These are phyloP conservation scores for Pyrrhosoma nymphula DNA, from an alignment of 2,888 invertebrate species.

Conservation along the genomic window DNA sequence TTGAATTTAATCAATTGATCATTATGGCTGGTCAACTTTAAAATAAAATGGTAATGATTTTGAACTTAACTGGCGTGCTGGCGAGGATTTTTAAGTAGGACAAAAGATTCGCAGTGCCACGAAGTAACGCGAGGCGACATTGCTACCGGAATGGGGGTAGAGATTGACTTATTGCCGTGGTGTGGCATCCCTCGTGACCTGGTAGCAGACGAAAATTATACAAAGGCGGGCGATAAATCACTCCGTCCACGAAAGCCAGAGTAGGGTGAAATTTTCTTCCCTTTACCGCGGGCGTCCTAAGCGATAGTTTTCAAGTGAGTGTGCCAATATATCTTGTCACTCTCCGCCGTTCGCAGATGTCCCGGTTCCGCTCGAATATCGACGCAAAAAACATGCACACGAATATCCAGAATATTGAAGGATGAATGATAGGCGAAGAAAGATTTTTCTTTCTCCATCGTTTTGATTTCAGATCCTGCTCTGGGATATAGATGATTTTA, in stretches of 20 bases:
- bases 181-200: neutral
- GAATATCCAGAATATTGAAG: neutral
- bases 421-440: neutral
- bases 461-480: too few relatives aligned
- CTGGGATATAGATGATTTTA: too few relatives aligned
- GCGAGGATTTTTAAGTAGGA: neutral
- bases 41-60: too few relatives aligned
- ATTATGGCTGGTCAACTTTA: too few relatives aligned
- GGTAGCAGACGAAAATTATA: neutral
- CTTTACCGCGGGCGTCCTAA: neutral
- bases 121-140: neutral
- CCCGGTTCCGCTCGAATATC: neutral
- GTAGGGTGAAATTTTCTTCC: neutral
- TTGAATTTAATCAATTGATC: too few relatives aligned
- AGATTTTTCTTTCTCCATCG: neutral
- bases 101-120: neutral
- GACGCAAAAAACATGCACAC: neutral
- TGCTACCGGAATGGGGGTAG: neutral
- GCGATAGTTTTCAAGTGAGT: neutral
- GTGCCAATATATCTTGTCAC: conserved; percentile 1
- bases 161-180: conserved; percentile 5
- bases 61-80: neutral
- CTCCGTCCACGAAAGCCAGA: neutral
- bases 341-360: neutral
- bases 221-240: neutral